Conservation (phyloP, 2,797 vertebrate species). For the Sebastes miniatus region DNA sequence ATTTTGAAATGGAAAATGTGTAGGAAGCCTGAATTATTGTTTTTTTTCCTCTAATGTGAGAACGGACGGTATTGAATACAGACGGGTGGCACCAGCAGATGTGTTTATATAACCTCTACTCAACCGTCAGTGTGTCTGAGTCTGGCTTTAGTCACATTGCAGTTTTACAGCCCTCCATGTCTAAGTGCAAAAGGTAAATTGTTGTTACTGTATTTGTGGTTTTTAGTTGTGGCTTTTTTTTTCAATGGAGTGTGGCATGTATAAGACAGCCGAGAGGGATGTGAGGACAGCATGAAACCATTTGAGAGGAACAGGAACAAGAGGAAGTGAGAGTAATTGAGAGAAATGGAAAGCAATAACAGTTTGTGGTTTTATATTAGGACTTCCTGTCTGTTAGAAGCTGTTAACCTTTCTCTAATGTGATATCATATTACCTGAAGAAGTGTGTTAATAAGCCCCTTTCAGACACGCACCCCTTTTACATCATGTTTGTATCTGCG, state of each 20-base stretch:
- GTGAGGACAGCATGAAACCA: background rate
- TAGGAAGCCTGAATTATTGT: too few relatives aligned
- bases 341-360: background rate
- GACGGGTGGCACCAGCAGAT: background rate
- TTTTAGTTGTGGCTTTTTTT: background rate
- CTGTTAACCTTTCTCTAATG: background rate
- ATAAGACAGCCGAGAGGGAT: background rate
- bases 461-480: background rate
- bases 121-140: background rate
- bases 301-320: background rate
- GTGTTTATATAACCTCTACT: background rate
- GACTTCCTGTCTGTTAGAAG: background rate
- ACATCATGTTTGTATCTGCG: too few relatives aligned
- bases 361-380: slow-evolving; percentile 20
- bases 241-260: background rate
- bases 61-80: background rate
- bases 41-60: background rate
- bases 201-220: background rate
- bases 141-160: background rate
- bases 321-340: slow-evolving; percentile 25
- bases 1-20: too few relatives aligned
- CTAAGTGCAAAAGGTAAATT: background rate
- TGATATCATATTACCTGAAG: background rate
- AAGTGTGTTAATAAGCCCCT: background rate
- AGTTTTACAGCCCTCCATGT: background rate